phyloP scores from a whole-genome alignment of 2,888 invertebrate genomes.

The Amaurobius ferox region DNA sequence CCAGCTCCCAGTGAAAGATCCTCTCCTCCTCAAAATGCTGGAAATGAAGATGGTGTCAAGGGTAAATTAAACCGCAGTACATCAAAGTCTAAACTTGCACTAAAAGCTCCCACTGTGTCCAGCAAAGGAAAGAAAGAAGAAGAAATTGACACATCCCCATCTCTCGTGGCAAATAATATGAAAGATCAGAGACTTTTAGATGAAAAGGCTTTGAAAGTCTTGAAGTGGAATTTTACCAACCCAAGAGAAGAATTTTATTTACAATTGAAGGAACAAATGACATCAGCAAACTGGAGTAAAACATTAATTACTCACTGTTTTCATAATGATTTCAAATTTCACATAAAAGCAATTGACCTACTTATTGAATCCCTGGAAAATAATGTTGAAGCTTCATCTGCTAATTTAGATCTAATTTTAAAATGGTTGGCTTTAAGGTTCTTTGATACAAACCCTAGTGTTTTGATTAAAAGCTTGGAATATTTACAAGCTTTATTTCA shows the following conservation, averaged over 20 bases:
- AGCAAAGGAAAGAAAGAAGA: constrained; percentile 84
- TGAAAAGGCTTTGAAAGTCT: constrained; percentile 91
- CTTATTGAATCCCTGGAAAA: constrained; percentile 88
- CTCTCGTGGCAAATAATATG: constrained; percentile 88
- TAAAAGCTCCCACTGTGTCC: constrained; percentile 40
- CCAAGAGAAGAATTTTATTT: constrained; percentile 96
- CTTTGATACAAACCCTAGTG: constrained; percentile 99
- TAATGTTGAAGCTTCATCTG: constrained; percentile 88
- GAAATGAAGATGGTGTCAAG: constrained; percentile 51
- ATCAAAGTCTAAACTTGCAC: constrained; percentile 67
- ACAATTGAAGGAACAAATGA: constrained; percentile 93
- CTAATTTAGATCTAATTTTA: constrained; percentile 94
- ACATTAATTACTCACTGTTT: constrained; percentile 93
- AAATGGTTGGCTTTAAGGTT: constrained; percentile 98
- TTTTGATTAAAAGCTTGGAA: constrained; percentile 95
- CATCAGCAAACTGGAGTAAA: constrained; percentile 90
- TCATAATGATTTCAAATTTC: constrained; percentile 94
- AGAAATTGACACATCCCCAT: constrained; percentile 90
- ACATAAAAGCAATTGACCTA: constrained; percentile 95
- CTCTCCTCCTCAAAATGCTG: constrained; percentile 47
- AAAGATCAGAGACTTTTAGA: constrained; percentile 96
- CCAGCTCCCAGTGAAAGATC: constrained; percentile 25
- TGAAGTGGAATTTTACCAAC: constrained; percentile 96
- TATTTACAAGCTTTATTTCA: constrained; percentile 90
- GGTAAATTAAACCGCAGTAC: constrained; percentile 58